These are phyloP conservation scores for Ctenochaetus hawaiiensis DNA, from an alignment of 2,797 vertebrate genomes.

Conservation along the genomic window DNA sequence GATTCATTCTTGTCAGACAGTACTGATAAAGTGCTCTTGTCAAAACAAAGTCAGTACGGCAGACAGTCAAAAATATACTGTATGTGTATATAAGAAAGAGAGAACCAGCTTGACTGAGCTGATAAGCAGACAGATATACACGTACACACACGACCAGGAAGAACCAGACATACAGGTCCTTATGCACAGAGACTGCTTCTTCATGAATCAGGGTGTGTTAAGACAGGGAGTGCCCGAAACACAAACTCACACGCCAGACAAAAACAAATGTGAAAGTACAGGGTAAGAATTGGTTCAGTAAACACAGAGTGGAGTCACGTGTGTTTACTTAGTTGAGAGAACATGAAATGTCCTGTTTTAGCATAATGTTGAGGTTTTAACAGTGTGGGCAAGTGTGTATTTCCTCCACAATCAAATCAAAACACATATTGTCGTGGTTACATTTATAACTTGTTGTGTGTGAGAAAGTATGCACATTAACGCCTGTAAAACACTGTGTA, in stretches of 20 bases:
- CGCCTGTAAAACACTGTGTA: not conserved
- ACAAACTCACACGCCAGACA: conserved; percentile 53
- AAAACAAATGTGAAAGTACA: conserved; percentile 68
- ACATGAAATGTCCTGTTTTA: conserved; percentile 12
- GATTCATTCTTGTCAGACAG: conserved; percentile 55
- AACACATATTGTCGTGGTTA: conserved; percentile 6
- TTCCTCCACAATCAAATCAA: conserved; percentile 27
- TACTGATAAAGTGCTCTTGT: conserved; percentile 53
- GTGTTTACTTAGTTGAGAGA: conserved; percentile 44
- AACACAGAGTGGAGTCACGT: conserved; percentile 50
- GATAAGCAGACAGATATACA: conserved; percentile 25
- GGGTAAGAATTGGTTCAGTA: conserved; percentile 54
- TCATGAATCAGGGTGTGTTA: conserved; percentile 55
- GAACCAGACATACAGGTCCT: conserved; percentile 78
- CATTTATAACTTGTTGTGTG: not conserved
- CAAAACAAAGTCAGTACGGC: conserved; percentile 51
- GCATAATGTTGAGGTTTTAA: conserved; percentile 1
- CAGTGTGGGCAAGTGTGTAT: not conserved
- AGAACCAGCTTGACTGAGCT: conserved; percentile 17
- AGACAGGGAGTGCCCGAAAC: conserved; percentile 70
- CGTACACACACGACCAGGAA: conserved; percentile 5
- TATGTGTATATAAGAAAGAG: not conserved
- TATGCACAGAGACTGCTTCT: conserved; percentile 54
- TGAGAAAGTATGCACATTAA: not conserved
- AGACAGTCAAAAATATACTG: conserved; percentile 9